Evolutionary conservation across 2,888 invertebrate genomes (phyloP).

Genomic region (Entomobrya multifasciata): DNA sequence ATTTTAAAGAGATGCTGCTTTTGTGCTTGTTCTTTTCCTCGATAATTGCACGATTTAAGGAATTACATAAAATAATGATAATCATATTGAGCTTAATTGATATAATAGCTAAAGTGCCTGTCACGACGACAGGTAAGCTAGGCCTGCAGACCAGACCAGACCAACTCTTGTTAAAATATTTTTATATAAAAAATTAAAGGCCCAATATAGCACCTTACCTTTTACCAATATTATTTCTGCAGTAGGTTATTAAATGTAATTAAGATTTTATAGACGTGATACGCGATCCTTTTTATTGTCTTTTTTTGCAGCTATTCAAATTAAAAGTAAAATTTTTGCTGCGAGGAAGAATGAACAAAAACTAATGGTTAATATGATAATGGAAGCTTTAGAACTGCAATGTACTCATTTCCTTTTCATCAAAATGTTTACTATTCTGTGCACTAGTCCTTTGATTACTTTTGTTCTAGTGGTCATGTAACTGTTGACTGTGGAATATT

Average conservation of each 20-base stretch:
- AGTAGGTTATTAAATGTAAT: neutral
- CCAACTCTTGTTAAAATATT: constrained; percentile 12
- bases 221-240: neutral
- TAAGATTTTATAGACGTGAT: constrained; percentile 2
- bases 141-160: neutral
- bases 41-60: constrained; percentile 4
- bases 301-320: too few species aligned
- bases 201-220: neutral
- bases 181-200: neutral
- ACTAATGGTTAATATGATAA: too few species aligned
- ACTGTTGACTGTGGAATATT: neutral
- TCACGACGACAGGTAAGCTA: too few species aligned
- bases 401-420: constrained; percentile 6
- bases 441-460: too few species aligned
- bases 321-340: neutral
- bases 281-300: neutral
- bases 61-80: too few species aligned
- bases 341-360: neutral
- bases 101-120: neutral
- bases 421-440: too few species aligned
- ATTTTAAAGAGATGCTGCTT: neutral
- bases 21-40: neutral
- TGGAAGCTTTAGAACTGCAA: too few species aligned
- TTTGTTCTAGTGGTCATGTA: too few species aligned
- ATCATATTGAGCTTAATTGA: neutral